Evolutionary conservation across 2,888 invertebrate species (phyloP), one percentile per base, ranked within the genome.

Genomic region (Agriopis leucophaearia): DNA sequence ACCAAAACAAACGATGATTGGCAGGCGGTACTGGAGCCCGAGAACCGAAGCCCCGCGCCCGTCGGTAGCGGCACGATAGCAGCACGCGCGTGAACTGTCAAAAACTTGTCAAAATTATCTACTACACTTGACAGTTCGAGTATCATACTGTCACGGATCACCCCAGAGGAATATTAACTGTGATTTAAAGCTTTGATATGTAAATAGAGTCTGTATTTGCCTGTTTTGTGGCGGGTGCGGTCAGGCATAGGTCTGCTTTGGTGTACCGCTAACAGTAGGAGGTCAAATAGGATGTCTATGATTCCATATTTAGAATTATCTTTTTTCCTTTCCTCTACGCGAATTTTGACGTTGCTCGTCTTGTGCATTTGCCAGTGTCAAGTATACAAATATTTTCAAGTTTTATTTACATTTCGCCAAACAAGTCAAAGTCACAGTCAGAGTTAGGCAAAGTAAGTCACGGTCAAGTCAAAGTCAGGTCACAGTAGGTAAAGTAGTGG

Each of bases 21-120:
- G 79, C 85, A 82, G 81, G 74, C 73, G 74, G 72, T 70, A 69
- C 73, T 64, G 71, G 69, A 70, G 74, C 68, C 71, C 70, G 56
- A 51, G 64, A 9, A 50, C 66, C 58, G 69, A 63, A 67, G 70
- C 66, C 52, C 59, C 35, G 51, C 18, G 42, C 36, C 9, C 74
- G 27, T 81, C 87, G 79, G 90, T 90, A 89, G 90, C 89, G 75
- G 18, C 16, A 16, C 59, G 58, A 40, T 38, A n/a, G 38, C 18
- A 16, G 79, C 69, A 59, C 80, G 87, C 88, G 89, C 88, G 89
- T 86, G 87, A 88, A 88, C 87, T 89, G 91, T 90, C 91, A 85
- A 90, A 89, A 86, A 75, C 55, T 72, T 75, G 75, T 75, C 75
- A 75, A 75, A 75, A 75, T 87, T 80, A 84, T 84, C 83, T 78